Evolutionary conservation across 2,113 vertebrate genomes (phyloP).

Genomic region (Colaptes auratus): DNA sequence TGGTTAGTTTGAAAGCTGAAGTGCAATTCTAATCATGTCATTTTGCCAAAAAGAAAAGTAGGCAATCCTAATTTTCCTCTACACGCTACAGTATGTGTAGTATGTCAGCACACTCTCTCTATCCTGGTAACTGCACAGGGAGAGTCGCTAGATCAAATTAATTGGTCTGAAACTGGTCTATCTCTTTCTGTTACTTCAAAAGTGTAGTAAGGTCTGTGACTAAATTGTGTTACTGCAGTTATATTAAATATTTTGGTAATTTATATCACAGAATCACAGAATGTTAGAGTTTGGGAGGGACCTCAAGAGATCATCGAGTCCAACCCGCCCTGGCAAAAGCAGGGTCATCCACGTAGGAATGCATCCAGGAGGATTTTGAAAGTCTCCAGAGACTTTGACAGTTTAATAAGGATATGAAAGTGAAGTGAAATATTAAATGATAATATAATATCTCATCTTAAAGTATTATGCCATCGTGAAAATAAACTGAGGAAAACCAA

Average conservation of each 20-base stretch:
- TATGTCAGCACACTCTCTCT: neutral
- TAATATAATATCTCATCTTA: neutral
- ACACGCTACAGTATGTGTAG: neutral
- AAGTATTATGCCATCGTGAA: neutral
- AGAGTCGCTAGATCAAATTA: neutral
- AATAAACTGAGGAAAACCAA: neutral
- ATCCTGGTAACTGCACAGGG: neutral
- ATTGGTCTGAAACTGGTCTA: neutral
- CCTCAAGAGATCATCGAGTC: no score
- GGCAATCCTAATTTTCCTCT: neutral
- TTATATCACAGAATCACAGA: neutral
- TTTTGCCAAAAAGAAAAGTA: neutral
- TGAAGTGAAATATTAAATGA: neutral
- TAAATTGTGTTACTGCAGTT: neutral
- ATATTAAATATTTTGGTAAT: neutral
- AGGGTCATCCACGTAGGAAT: no score
- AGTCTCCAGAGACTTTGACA: neutral
- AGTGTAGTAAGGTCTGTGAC: neutral
- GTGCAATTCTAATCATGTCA: neutral
- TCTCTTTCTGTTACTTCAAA: neutral
- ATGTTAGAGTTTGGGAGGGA: no score
- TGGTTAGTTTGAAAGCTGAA: conserved; percentile 3
- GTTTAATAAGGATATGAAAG: neutral
- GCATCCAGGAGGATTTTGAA: no score
- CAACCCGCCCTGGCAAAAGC: no score